Percentiles rank a stretch among this genome's conserved stretches.
Conservation (phyloP, 2,888 invertebrate species). For the Drosophila koepferae region DNA sequence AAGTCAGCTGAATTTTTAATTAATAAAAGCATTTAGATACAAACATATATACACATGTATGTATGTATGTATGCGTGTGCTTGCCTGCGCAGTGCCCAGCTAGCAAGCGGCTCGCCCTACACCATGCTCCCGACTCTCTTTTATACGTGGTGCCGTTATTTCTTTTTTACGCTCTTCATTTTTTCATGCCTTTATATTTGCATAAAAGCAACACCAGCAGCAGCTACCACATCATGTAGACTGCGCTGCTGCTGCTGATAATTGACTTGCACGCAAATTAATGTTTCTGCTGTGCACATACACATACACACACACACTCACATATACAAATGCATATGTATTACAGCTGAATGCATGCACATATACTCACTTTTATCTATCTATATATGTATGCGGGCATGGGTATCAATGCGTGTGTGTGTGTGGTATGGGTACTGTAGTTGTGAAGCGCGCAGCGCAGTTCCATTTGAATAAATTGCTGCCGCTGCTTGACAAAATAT, state of each 20-base stretch:
- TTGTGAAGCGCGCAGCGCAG: background rate
- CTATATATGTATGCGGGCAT: background rate
- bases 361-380: background rate
- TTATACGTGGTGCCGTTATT: conserved; percentile 19
- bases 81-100: conserved; percentile 41
- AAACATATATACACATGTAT: background rate
- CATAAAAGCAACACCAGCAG: conserved; percentile 38
- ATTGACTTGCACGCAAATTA: conserved; percentile 80
- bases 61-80: conserved; percentile 42
- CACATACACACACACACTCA: background rate
- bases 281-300: conserved; percentile 57
- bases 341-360: conserved; percentile 8
- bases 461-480: conserved; percentile 45
- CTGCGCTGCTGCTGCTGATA: conserved; percentile 55
- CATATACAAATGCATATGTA: background rate
- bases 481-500: conserved; percentile 63
- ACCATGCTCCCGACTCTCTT: background rate
- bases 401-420: too few species aligned
- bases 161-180: conserved; percentile 36
- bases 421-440: conserved; percentile 6
- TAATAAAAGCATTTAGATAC: conserved; percentile 74
- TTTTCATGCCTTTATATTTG: conserved; percentile 49
- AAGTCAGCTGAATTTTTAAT: conserved; percentile 74
- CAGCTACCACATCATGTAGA: conserved; percentile 17
- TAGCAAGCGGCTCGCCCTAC: background rate